Evolutionary conservation across 2,797 vertebrate genomes (phyloP).

Genomic region (Telmatherina bonti): DNA sequence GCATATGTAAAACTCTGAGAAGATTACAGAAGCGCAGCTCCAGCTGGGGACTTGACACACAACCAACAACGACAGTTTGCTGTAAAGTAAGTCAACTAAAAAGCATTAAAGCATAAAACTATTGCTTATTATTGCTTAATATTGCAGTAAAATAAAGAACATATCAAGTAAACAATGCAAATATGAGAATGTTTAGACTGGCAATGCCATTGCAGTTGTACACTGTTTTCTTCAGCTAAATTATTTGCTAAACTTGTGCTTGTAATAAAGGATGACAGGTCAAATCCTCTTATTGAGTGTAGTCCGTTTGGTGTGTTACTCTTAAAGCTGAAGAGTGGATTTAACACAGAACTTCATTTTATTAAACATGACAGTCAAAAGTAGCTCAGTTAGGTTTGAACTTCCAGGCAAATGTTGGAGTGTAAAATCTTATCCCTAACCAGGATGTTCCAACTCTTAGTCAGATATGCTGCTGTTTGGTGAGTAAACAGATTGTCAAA

Average conservation of each 20-base stretch:
- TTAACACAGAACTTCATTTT: slow-evolving; percentile 22
- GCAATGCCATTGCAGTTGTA: background rate
- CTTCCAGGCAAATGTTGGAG: slow-evolving; percentile 28
- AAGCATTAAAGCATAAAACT: background rate
- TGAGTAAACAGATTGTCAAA: slow-evolving; percentile 12
- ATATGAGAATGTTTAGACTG: background rate
- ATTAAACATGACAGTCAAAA: slow-evolving; percentile 24
- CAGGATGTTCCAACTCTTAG: slow-evolving; percentile 12
- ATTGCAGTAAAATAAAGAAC: background rate
- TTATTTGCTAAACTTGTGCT: background rate
- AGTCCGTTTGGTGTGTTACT: slow-evolving; percentile 3
- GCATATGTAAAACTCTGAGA: background rate
- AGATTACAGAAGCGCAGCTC: background rate
- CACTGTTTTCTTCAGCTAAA: background rate
- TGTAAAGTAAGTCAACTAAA: background rate
- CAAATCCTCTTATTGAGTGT: slow-evolving; percentile 19
- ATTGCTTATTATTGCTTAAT: background rate
- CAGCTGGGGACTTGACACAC: background rate
- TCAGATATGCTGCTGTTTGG: slow-evolving; percentile 3
- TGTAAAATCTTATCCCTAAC: slow-evolving; percentile 20
- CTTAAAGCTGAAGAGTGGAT: slow-evolving; percentile 23
- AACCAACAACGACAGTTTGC: background rate
- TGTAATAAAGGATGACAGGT: slow-evolving; percentile 6
- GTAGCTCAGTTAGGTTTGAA: slow-evolving; percentile 44
- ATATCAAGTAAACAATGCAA: background rate